Percentiles rank a stretch among this genome's conserved stretches.
Evolutionary conservation across 2,797 vertebrate genomes (phyloP).

Genomic region (Linurgus olivaceus): DNA sequence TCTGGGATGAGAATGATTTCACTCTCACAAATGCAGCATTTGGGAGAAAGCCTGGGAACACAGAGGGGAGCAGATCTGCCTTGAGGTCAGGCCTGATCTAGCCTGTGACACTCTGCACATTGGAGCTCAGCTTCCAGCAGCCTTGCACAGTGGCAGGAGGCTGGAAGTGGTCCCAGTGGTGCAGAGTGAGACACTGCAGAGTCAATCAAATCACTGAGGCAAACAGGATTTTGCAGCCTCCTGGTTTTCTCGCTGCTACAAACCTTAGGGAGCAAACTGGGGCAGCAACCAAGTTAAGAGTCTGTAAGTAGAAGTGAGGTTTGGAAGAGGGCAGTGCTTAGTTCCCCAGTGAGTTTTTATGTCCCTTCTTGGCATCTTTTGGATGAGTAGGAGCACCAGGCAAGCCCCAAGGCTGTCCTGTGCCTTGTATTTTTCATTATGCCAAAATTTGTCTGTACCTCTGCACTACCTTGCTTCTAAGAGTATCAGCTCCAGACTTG

Average conservation of each 20-base stretch:
- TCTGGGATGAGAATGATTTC: neutral
- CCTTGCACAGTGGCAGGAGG: neutral
- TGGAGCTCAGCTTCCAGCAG: neutral
- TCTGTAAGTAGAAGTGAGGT: neutral
- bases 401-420: neutral
- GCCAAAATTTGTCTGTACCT: neutral
- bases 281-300: neutral
- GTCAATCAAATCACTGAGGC: rapidly evolving
- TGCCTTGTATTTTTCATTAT: neutral
- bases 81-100: neutral
- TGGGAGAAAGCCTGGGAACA: neutral
- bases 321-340: neutral
- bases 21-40: neutral
- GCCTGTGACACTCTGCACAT: rapidly evolving
- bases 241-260: neutral
- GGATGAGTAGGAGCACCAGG: rapidly evolving
- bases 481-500: neutral
- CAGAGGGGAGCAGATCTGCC: neutral
- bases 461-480: neutral
- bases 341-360: neutral
- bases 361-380: neutral
- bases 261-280: neutral
- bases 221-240: neutral
- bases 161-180: neutral
- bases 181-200: rapidly evolving